Conservation (phyloP, 2,888 invertebrate genomes). For the Dione juno region DNA sequence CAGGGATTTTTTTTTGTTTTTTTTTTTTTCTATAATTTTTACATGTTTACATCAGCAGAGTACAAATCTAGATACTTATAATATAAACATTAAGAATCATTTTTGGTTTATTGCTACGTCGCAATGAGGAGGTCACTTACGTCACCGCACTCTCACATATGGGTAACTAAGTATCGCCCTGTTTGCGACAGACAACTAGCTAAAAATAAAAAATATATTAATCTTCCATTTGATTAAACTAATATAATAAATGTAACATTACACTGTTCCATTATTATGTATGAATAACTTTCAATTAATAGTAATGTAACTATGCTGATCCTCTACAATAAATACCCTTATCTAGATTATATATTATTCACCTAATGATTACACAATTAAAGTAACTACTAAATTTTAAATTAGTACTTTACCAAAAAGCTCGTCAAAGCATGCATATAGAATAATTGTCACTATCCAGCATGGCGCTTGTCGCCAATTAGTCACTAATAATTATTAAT, state of each 20-base stretch:
- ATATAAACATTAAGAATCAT: conserved; percentile 77
- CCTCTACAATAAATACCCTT: conserved; percentile 83
- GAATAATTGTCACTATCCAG: conserved; percentile 79
- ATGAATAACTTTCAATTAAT: conserved; percentile 77
- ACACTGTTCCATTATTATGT: conserved; percentile 79
- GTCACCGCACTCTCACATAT: conserved; percentile 54
- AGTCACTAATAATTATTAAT: conserved; percentile 69
- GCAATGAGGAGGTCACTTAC: conserved; percentile 65
- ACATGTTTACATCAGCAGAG: conserved; percentile 80
- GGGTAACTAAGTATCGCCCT: conserved; percentile 66
- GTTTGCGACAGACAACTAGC: conserved; percentile 81
- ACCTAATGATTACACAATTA: conserved; percentile 81
- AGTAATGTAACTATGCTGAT: conserved; percentile 79
- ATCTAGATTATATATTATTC: conserved; percentile 75
- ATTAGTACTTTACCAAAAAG: conserved; percentile 84
- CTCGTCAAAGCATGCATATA: conserved; percentile 84
- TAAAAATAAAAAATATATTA: conserved; percentile 84
- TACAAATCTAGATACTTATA: conserved; percentile 80
- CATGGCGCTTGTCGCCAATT: conserved; percentile 73
- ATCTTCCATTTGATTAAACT: conserved; percentile 77
- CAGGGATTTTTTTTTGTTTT: conserved; percentile 78
- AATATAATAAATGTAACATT: conserved; percentile 74
- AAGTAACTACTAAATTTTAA: conserved; percentile 81
- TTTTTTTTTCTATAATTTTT: conserved; percentile 76
- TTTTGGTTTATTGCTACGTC: conserved; percentile 83